Evolutionary conservation across 2,113 vertebrate genomes (phyloP).

Genomic region (Tenrec ecaudatus): DNA sequence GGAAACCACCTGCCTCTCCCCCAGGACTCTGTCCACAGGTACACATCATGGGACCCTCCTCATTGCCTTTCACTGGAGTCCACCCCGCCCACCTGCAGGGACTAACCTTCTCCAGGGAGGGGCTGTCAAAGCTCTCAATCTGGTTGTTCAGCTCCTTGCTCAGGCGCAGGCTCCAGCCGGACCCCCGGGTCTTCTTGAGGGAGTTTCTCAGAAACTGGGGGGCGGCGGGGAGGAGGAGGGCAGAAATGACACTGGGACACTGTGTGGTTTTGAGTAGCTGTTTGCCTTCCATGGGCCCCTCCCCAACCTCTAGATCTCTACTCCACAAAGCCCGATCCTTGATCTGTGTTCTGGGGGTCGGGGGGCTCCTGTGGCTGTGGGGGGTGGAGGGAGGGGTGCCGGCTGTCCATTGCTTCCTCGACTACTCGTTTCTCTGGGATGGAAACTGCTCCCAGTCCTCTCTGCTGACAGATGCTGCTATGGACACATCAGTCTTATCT

Average conservation of each 20-base stretch:
- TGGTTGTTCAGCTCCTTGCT: slow-evolving; percentile 76
- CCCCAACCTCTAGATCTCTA: background rate
- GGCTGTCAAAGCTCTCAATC: slow-evolving; percentile 62
- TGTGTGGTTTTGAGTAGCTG: rapidly evolving
- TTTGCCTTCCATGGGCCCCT: background rate
- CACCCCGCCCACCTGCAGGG: background rate
- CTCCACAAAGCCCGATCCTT: rapidly evolving
- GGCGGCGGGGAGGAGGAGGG: background rate
- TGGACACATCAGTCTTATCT: no score
- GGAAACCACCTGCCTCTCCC: background rate
- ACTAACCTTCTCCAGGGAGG: slow-evolving; percentile 76
- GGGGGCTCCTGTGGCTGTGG: background rate
- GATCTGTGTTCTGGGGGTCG: no score
- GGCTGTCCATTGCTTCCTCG: no score
- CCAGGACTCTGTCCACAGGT: background rate
- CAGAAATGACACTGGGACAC: background rate
- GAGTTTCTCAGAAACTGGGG: slow-evolving; percentile 77
- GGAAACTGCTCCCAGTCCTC: background rate
- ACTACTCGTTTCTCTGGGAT: background rate
- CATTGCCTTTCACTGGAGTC: rapidly evolving
- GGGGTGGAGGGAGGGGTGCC: background rate
- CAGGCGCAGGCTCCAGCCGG: slow-evolving; percentile 77
- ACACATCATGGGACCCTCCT: rapidly evolving
- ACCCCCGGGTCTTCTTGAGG: slow-evolving; percentile 72
- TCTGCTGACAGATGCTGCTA: no score